phyloP scores from a whole-genome alignment of 1,140 invertebrate genomes.

The Branchinecta lynchi region DNA sequence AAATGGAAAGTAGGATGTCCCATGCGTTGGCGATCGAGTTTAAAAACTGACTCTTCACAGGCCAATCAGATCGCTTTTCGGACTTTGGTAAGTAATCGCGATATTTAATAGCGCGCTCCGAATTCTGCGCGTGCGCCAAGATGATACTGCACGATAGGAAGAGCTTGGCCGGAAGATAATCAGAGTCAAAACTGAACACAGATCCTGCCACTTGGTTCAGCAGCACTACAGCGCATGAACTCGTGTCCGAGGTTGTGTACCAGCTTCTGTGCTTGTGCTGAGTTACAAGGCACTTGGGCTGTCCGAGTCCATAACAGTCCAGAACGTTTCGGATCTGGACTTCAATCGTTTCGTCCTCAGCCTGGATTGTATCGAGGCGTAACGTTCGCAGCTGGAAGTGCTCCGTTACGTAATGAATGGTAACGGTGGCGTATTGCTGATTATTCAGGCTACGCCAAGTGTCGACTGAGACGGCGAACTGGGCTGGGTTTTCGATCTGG shows the following conservation, averaged over 20 bases:
- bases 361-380: background rate
- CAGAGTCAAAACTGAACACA: background rate
- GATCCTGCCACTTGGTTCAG: background rate
- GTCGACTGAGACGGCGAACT: constrained; percentile 2
- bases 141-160: background rate
- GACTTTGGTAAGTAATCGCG: background rate
- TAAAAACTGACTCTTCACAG: background rate
- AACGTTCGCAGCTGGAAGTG: background rate
- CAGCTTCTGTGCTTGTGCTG: background rate
- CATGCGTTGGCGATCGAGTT: background rate
- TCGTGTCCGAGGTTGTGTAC: background rate
- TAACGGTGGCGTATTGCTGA: background rate
- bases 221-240: background rate
- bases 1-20: background rate
- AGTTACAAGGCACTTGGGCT: background rate
- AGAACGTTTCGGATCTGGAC: background rate
- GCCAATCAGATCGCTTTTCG: background rate
- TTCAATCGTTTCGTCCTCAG: background rate
- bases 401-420: background rate
- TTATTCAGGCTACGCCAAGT: background rate
- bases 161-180: background rate
- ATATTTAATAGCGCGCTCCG: background rate
- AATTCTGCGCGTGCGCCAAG: background rate
- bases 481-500: background rate
- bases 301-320: background rate